Conservation (phyloP, 2,113 vertebrate species). For the Heterotilapia buettikoferi region DNA sequence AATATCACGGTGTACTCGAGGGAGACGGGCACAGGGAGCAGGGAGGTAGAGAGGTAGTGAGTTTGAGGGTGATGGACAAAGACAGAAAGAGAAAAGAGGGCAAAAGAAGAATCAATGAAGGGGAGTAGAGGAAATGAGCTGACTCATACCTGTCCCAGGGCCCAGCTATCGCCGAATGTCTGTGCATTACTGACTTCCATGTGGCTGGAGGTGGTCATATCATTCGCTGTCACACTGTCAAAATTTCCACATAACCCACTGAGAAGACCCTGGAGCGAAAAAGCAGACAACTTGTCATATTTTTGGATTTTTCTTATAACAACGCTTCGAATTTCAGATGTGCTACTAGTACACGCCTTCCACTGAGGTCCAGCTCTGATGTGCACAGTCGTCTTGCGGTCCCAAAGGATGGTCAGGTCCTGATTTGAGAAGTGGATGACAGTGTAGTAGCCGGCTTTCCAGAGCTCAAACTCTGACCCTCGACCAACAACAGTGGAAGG, state of each 20-base stretch:
- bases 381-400: conserved; percentile 93
- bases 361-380: conserved; percentile 90
- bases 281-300: not conserved
- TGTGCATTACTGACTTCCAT: conserved; percentile 96
- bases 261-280: conserved; percentile 78
- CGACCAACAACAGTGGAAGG: conserved; percentile 73
- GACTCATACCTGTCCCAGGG: conserved; percentile 85
- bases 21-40: conserved; percentile 23
- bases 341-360: conserved; percentile 77
- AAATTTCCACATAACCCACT: conserved; percentile 95
- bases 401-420: conserved; percentile 93
- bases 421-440: conserved; percentile 86
- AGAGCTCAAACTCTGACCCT: conserved; percentile 84
- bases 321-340: not conserved
- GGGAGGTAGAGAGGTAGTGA: not conserved
- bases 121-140: not conserved
- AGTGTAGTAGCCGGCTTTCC: conserved; percentile 89
- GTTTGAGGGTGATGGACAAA: not conserved
- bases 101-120: not conserved
- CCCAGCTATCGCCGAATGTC: conserved; percentile 95
- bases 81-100: conserved; percentile 4
- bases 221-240: conserved; percentile 95
- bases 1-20: conserved; percentile 56
- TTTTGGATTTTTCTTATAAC: not conserved
- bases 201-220: conserved; percentile 95